These are phyloP conservation scores for Pagetopsis macropterus DNA, from an alignment of 2,797 vertebrate genomes.

Conservation along the genomic window DNA sequence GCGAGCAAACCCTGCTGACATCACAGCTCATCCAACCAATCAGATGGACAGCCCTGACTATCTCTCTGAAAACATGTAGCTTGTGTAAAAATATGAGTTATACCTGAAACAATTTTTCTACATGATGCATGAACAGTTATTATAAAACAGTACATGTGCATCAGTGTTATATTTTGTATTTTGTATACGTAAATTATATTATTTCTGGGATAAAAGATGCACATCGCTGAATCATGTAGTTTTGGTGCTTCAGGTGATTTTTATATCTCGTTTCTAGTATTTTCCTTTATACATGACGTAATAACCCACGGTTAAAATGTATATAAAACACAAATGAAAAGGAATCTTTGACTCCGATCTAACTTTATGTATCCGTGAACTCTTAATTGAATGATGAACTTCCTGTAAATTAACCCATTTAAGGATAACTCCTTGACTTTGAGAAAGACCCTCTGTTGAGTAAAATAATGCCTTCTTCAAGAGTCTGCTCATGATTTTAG, in stretches of 20 bases:
- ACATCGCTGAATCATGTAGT: constrained; percentile 49
- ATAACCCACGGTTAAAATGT: too few relatives aligned
- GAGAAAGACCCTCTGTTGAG: too few relatives aligned
- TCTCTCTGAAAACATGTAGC: constrained; percentile 15
- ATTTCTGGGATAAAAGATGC: constrained; percentile 62
- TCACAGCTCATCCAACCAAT: constrained; percentile 37
- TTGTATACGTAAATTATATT: constrained; percentile 76
- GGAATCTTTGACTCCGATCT: too few relatives aligned
- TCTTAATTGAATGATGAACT: too few relatives aligned
- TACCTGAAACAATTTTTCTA: constrained; percentile 25
- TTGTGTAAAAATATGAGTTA: constrained; percentile 27
- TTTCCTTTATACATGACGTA: too few relatives aligned
- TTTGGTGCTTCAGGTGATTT: not conserved
- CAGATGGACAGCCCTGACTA: constrained; percentile 17
- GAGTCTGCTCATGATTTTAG: too few relatives aligned
- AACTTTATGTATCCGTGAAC: too few relatives aligned
- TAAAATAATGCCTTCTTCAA: too few relatives aligned
- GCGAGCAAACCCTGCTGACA: constrained; percentile 82
- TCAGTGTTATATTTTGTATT: constrained; percentile 59
- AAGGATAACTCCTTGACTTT: too few relatives aligned
- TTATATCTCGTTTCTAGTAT: too few relatives aligned
- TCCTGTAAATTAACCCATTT: too few relatives aligned
- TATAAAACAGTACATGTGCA: constrained; percentile 17
- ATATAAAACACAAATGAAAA: too few relatives aligned
- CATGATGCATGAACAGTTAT: constrained; percentile 2